phyloP scores from a whole-genome alignment of 2,797 vertebrate genomes.

The Sardinella longiceps region DNA sequence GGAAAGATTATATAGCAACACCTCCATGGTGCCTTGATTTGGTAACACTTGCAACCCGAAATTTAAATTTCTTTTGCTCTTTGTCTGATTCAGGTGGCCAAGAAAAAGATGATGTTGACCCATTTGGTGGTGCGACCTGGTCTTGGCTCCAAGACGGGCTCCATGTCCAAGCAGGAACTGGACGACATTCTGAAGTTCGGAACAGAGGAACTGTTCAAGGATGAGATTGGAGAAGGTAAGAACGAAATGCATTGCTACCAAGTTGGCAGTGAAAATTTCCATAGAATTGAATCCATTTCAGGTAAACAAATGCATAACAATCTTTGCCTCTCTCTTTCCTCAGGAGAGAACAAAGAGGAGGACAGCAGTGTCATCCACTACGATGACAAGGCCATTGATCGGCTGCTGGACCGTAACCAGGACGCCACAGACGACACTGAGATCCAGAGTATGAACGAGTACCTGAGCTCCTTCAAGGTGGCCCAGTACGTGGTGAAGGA shows the following conservation, averaged over 20 bases:
- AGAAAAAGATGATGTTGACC: slow-evolving; percentile 99
- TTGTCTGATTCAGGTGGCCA: slow-evolving; percentile 80
- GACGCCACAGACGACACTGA: slow-evolving; percentile 94
- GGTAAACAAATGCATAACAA: background rate
- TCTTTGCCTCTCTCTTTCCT: slow-evolving; percentile 7
- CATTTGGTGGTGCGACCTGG: slow-evolving; percentile 96
- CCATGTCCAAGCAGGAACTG: slow-evolving; percentile 98
- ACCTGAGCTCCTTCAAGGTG: slow-evolving; percentile 98
- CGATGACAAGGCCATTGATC: slow-evolving; percentile 94
- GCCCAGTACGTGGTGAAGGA: slow-evolving; percentile 98
- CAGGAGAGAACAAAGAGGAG: slow-evolving; percentile 93
- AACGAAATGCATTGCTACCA: background rate
- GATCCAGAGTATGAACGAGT: slow-evolving; percentile 97
- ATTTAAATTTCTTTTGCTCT: too few species aligned
- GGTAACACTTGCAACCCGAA: background rate
- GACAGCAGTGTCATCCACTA: slow-evolving; percentile 98
- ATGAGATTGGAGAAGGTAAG: slow-evolving; percentile 69
- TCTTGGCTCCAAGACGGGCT: slow-evolving; percentile 95
- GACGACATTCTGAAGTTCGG: slow-evolving; percentile 99
- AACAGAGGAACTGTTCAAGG: slow-evolving; percentile 95
- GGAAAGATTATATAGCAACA: too few species aligned
- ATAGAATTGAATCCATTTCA: too few species aligned
- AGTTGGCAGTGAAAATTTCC: background rate
- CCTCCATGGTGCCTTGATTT: background rate
- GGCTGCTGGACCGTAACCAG: slow-evolving; percentile 93